Conservation (phyloP, 2,797 vertebrate genomes). For the Tokudaia tokunoshimensis region DNA sequence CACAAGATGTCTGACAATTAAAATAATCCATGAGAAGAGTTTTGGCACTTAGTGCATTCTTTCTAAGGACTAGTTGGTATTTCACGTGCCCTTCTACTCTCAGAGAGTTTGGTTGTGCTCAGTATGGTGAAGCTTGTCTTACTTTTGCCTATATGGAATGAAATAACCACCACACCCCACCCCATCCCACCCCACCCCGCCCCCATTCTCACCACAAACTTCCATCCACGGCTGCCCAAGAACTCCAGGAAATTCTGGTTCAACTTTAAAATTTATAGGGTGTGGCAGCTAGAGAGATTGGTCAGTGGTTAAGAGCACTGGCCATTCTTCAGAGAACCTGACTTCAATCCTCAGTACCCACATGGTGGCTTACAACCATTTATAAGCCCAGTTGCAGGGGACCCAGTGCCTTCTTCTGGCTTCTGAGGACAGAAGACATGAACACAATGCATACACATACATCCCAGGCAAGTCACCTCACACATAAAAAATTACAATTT, state of each 20-base stretch:
- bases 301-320: neutral
- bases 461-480: neutral
- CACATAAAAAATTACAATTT: neutral
- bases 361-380: neutral
- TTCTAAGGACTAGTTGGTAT: neutral
- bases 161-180: neutral
- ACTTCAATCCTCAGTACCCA: neutral
- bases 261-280: neutral
- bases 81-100: neutral
- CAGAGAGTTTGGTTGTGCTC: conserved; percentile 6
- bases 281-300: no score
- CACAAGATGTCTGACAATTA: neutral
- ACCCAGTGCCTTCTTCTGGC: neutral
- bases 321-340: neutral
- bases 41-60: neutral
- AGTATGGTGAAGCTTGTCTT: neutral
- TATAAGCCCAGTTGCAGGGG: neutral
- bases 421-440: neutral
- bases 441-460: neutral
- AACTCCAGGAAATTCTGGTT: neutral
- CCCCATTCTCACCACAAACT: neutral
- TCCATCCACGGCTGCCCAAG: neutral
- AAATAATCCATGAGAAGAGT: neutral
- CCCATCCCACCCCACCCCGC: no score
- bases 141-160: neutral